Base-by-base conservation (phyloP, 2,113 vertebrate species). In the Theropithecus gelada region DNA sequence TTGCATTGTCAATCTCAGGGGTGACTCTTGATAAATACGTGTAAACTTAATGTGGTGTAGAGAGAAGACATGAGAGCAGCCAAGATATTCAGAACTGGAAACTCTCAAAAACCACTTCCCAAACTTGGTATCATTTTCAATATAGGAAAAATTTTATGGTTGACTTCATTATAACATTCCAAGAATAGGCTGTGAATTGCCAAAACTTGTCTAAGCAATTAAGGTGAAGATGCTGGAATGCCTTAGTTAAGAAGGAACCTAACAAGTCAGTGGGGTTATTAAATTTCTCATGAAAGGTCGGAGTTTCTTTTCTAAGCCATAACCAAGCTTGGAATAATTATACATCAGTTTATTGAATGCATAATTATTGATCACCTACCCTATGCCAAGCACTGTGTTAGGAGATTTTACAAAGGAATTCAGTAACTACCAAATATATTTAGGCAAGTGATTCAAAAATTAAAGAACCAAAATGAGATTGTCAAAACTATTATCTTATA, bases 361-460 rank as follows among this genome's bases (percentile, higher is more conserved):
- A 22, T 8, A 55, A 30, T 32, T 75, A 27, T 27, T 43, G 17
- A 55, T 61, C 40, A 61, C 22, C 17, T 82, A 48, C 66, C 86
- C 7, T 93, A 4, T 57, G 50, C 25, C 35, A 73, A 35, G 18
- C 18, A 9, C 57, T n/a, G 22, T n/a, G 7, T 78, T 66, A 68
- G 81, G 72, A 96, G 90, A 83, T 82, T 93, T 96, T 88, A 82
- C 40, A 57, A 88, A 90, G n/a, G 30, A 83, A 84, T 52, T 96
- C 13, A 81, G 6, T 22, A 88, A 55, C 40, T 76, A 55, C 68
- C 32, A 30, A 87, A 43, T 66, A 20, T 40, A 82, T 88, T 88
- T 81, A 97, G 75, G 78, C 13, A 88, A 90, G 27, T 80, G 64
- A 32, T 57, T 79, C 12, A 95, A 68, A 55, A 93, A 92, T 52